Conservation (phyloP, 2,888 invertebrate genomes). For the Trachelus troglodyta region DNA sequence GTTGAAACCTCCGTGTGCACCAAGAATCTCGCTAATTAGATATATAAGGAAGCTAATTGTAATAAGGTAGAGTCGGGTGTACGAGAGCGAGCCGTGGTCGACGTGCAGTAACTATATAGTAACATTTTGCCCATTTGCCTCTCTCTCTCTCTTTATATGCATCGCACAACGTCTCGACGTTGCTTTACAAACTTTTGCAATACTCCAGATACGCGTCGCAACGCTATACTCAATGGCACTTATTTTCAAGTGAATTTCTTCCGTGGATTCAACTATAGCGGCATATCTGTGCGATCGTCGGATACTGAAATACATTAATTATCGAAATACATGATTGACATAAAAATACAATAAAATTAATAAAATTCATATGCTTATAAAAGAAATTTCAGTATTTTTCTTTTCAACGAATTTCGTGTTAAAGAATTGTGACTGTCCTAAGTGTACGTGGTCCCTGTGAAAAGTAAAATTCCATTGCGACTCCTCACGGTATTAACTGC, state of each 20-base stretch:
- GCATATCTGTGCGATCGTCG: not conserved
- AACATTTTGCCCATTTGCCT: not conserved
- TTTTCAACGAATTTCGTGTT: not conserved
- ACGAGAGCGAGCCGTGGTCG: slow-evolving; percentile 25
- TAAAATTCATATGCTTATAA: not conserved
- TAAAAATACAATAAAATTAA: not conserved
- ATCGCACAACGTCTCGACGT: not conserved
- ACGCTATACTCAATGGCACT: not conserved
- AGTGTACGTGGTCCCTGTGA: not conserved
- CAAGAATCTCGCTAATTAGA: slow-evolving; percentile 64
- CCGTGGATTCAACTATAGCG: not conserved
- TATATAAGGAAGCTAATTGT: slow-evolving; percentile 63
- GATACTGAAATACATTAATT: not conserved
- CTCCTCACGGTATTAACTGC: not conserved
- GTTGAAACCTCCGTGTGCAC: slow-evolving; percentile 49
- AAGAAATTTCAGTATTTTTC: too few species aligned
- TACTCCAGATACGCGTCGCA: not conserved
- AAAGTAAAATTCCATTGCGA: not conserved
- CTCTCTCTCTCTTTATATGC: not conserved
- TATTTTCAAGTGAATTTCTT: not conserved
- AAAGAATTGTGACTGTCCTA: too few species aligned
- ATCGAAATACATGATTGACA: too few species aligned
- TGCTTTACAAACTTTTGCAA: not conserved
- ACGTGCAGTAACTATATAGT: not conserved
- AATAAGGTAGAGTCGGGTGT: slow-evolving; percentile 62